Conservation (phyloP, 2,113 vertebrate genomes). For the Ifrita kowaldi region DNA sequence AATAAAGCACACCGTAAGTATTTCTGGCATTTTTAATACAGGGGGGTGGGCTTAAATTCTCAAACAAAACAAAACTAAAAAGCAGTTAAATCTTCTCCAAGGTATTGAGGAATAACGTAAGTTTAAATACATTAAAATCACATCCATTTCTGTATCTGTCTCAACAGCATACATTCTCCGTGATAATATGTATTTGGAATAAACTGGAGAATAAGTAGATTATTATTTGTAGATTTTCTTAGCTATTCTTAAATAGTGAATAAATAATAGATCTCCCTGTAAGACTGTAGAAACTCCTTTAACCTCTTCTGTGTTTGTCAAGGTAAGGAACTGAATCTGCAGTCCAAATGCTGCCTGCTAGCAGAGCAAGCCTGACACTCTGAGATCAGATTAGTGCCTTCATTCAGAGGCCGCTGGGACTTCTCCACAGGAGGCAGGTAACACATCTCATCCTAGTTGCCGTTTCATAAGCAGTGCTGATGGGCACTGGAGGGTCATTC, state of each 20-base stretch:
- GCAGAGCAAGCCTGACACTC: neutral
- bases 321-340: neutral
- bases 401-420: neutral
- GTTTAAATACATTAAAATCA: neutral
- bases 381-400: neutral
- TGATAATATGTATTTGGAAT: neutral
- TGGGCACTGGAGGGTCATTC: neutral
- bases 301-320: neutral
- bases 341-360: neutral
- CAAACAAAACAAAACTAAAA: neutral
- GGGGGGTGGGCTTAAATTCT: neutral
- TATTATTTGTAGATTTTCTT: neutral
- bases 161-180: neutral
- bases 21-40: neutral
- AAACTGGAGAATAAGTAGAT: neutral
- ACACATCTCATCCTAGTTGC: neutral
- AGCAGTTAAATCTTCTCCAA: neutral
- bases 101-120: neutral
- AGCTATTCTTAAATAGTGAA: neutral
- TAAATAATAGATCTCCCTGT: neutral
- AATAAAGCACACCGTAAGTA: conserved; percentile 1
- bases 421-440: neutral
- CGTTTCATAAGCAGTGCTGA: neutral
- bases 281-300: neutral
- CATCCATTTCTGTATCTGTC: neutral